Percentiles rank a stretch among this genome's conserved stretches.
phyloP scores from a whole-genome alignment of 37 sponge, comb jelly and placozoan genomes.

The Aplysina aerophoba region DNA sequence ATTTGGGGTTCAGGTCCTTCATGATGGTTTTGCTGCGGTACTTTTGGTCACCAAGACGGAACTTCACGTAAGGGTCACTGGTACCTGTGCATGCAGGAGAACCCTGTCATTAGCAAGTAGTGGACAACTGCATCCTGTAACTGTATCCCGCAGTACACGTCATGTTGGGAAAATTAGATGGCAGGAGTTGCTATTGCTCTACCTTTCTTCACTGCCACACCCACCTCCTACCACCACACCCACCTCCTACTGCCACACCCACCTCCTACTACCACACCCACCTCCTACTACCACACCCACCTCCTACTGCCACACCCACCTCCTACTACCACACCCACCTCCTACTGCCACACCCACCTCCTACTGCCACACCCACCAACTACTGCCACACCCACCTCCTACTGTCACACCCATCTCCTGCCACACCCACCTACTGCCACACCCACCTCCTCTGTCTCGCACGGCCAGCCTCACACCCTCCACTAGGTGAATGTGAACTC shows the following conservation, averaged over 20 bases:
- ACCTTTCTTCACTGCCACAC: not conserved
- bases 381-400: not conserved
- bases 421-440: too few relatives aligned
- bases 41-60: conserved; percentile 54
- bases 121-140: too few relatives aligned
- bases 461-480: conserved; percentile 55
- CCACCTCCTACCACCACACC: not conserved
- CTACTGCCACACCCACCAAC: conserved; percentile 3
- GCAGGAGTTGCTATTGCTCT: too few relatives aligned
- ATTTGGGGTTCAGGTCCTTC: conserved; percentile 85
- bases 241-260: not conserved
- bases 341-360: not conserved
- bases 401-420: too few relatives aligned
- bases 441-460: conserved; percentile 73
- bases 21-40: conserved; percentile 47
- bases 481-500: not conserved
- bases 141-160: too few relatives aligned
- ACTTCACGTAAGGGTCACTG: conserved; percentile 92
- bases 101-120: not conserved
- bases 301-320: not conserved
- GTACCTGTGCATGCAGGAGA: conserved; percentile 57
- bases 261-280: too few relatives aligned
- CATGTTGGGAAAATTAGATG: too few relatives aligned
- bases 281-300: not conserved
- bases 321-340: conserved; percentile 24